Conservation (phyloP, 2,888 invertebrate genomes). For the Sceliomorpha sp. region DNA sequence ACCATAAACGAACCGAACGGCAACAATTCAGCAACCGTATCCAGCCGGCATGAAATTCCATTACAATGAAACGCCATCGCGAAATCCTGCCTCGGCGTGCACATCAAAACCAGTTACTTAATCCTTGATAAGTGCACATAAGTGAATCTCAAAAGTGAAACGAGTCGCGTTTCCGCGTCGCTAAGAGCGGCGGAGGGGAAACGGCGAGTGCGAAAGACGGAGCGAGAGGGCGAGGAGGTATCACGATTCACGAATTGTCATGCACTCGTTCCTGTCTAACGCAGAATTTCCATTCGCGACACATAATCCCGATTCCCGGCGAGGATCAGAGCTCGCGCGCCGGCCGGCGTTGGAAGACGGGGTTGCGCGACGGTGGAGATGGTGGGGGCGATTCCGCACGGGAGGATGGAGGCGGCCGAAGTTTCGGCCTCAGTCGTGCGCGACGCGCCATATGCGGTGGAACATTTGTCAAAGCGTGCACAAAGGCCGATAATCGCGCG, state of each 20-base stretch:
- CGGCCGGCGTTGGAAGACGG: slow-evolving; percentile 1
- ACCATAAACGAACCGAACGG: no score
- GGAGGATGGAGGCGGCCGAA: slow-evolving; percentile 62
- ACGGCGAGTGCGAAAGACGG: no score
- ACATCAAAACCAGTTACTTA: slow-evolving; percentile 13
- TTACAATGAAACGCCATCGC: no score
- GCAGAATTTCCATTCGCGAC: slow-evolving; percentile 9
- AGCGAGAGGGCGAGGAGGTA: no score
- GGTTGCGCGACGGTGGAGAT: slow-evolving; percentile 12
- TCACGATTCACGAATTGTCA: no score
- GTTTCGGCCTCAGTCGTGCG: slow-evolving; percentile 71
- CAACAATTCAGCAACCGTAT: no score
- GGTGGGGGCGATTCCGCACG: slow-evolving; percentile 66
- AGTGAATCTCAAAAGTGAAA: slow-evolving; percentile 23
- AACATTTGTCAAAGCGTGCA: slow-evolving; percentile 66
- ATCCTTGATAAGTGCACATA: slow-evolving; percentile 16
- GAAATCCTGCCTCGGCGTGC: slow-evolving; percentile 9
- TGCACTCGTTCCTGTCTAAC: slow-evolving; percentile 10
- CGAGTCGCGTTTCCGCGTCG: slow-evolving; percentile 6
- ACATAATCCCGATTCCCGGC: background rate
- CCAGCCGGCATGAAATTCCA: no score
- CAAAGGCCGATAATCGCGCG: slow-evolving; percentile 69
- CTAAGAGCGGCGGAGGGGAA: no score
- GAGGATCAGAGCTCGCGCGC: slow-evolving; percentile 14
- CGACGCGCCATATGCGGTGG: slow-evolving; percentile 75